phyloP scores from a whole-genome alignment of 1,140 invertebrate species.

The Bombus superbus region DNA sequence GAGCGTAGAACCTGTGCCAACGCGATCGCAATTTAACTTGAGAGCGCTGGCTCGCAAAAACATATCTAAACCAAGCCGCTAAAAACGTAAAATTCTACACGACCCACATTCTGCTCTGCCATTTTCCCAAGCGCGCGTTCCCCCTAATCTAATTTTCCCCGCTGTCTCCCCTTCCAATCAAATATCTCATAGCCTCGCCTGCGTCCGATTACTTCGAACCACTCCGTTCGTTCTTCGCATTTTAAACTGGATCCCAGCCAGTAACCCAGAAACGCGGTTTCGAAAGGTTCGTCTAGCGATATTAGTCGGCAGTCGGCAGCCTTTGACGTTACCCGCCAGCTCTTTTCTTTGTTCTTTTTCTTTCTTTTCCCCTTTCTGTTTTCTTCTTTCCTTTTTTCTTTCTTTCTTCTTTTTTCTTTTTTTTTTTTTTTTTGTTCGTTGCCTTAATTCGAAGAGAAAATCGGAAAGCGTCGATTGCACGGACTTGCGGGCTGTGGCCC shows the following conservation, averaged over 20 bases:
- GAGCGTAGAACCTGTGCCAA: not conserved
- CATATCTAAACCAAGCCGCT: not conserved
- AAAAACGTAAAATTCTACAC: conserved; percentile 11
- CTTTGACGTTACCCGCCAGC: not conserved
- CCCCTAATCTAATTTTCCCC: conserved; percentile 19
- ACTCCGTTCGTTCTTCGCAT: not conserved
- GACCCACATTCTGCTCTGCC: conserved; percentile 10
- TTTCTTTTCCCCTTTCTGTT: conserved; percentile 7
- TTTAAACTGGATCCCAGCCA: conserved; percentile 45
- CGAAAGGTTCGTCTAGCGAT: not conserved
- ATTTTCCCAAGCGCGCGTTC: not conserved
- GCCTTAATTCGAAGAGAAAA: not conserved
- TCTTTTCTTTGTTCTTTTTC: not conserved
- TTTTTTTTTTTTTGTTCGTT: fast-evolving
- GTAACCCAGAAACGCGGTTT: conserved; percentile 29
- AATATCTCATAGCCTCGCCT: not conserved
- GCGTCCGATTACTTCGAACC: conserved; percentile 32
- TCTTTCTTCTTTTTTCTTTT: not conserved
- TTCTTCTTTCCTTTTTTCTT: not conserved
- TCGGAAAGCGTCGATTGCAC: no score
- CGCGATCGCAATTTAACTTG: conserved; percentile 29
- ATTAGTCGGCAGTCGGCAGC: conserved; percentile 10
- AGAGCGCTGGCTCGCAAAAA: conserved; percentile 3
- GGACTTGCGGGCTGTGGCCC: no score
- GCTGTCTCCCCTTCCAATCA: conserved; percentile 2